These are phyloP conservation scores for Linhomoeus sp. DNA, from an alignment of 2,888 invertebrate genomes.

Conservation along the genomic window DNA sequence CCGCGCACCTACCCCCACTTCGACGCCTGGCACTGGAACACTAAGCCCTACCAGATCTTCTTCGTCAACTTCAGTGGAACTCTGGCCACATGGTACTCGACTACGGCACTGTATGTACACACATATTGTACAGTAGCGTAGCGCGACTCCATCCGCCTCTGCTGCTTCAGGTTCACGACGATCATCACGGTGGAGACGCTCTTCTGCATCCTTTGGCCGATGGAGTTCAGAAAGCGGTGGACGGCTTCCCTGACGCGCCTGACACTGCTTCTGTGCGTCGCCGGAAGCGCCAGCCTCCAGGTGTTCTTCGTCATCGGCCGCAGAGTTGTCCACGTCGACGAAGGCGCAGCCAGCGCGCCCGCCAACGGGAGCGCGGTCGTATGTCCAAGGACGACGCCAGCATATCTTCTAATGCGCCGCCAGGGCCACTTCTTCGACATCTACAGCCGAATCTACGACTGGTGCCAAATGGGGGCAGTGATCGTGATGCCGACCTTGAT, in stretches of 20 bases:
- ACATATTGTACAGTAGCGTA: neutral
- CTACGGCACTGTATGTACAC: neutral
- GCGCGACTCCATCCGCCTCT: no score
- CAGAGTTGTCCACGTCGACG: no score
- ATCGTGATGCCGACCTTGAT: no score
- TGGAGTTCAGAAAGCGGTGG: neutral
- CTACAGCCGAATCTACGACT: no score
- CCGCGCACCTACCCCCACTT: neutral
- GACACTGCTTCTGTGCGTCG: neutral
- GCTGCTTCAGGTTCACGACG: neutral
- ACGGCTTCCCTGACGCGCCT: neutral
- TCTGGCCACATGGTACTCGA: neutral
- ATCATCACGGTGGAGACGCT: neutral
- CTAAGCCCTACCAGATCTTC: neutral
- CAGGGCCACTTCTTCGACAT: no score
- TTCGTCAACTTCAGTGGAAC: neutral
- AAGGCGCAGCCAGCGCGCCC: no score
- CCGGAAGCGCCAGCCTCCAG: neutral
- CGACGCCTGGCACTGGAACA: neutral
- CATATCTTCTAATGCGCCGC: no score
- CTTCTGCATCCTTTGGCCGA: neutral
- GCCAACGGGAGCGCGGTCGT: no score
- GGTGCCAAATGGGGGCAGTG: no score
- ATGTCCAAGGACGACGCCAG: no score
- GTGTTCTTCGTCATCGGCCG: no score